Conservation (phyloP, 2,113 vertebrate genomes). For the Acinonyx jubatus region DNA sequence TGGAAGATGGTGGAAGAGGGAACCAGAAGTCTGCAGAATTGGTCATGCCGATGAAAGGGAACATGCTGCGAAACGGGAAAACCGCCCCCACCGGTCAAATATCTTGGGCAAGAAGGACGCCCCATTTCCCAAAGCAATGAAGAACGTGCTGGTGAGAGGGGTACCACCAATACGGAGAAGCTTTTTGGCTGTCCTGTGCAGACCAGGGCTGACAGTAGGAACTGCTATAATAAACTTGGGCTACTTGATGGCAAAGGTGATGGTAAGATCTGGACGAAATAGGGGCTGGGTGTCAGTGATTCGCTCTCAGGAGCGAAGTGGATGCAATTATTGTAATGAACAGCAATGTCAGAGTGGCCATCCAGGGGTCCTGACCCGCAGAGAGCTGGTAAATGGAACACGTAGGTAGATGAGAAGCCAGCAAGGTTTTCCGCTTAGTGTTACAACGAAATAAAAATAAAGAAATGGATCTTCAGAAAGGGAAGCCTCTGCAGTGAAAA, state of each 20-base stretch:
- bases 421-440: not conserved
- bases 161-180: not conserved
- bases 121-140: not conserved
- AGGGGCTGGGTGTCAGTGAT: conserved; percentile 1
- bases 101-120: conserved; percentile 7
- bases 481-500: too few species aligned
- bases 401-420: not conserved
- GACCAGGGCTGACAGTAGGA: not conserved
- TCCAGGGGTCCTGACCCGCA: not conserved
- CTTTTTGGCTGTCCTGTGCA: not conserved
- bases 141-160: not conserved
- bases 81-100: not conserved
- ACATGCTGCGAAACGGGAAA: not conserved
- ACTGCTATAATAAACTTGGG: not conserved
- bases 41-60: not conserved
- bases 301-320: conserved; percentile 7
- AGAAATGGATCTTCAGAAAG: too few species aligned
- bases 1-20: not conserved
- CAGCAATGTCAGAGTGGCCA: not conserved
- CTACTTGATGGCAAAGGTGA: conserved; percentile 47
- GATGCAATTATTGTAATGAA: conserved; percentile 26
- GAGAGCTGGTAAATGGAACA: not conserved
- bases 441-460: too few species aligned
- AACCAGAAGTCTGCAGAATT: conserved; percentile 6
- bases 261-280: conserved; percentile 46